Conservation (phyloP, 2,888 invertebrate genomes). For the Xestia xanthographa region DNA sequence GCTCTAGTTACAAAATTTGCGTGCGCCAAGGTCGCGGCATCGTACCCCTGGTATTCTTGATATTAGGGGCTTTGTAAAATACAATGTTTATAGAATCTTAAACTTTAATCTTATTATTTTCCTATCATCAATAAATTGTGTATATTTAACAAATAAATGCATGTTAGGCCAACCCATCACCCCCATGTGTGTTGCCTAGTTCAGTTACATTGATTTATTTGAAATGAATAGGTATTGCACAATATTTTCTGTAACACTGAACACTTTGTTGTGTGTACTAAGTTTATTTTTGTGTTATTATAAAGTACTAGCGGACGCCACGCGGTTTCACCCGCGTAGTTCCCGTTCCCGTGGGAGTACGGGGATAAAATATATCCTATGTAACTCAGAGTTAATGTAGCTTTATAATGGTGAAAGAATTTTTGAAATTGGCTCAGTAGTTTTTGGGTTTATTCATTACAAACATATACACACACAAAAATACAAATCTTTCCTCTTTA, state of each 20-base stretch:
- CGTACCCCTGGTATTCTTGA: slow-evolving; percentile 26
- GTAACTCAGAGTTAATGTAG: too few relatives aligned
- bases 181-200: not conserved
- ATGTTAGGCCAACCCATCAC: not conserved
- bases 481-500: too few relatives aligned
- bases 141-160: not conserved
- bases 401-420: too few relatives aligned
- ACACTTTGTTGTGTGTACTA: not conserved
- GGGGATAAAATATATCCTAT: too few relatives aligned
- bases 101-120: not conserved
- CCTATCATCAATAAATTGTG: not conserved
- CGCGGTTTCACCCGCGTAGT: too few relatives aligned
- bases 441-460: too few relatives aligned
- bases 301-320: too few relatives aligned
- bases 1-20: slow-evolving; percentile 62
- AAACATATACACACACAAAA: too few relatives aligned
- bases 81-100: not conserved
- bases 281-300: not conserved
- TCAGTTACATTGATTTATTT: not conserved
- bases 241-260: not conserved
- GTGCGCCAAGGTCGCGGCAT: slow-evolving; percentile 52
- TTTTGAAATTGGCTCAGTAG: too few relatives aligned
- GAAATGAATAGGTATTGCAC: not conserved
- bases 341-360: too few relatives aligned
- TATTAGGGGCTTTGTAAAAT: not conserved